Percentiles rank a stretch among this genome's conserved stretches.
phyloP scores from a whole-genome alignment of 2,113 vertebrate genomes.

The Lathamus discolor region DNA sequence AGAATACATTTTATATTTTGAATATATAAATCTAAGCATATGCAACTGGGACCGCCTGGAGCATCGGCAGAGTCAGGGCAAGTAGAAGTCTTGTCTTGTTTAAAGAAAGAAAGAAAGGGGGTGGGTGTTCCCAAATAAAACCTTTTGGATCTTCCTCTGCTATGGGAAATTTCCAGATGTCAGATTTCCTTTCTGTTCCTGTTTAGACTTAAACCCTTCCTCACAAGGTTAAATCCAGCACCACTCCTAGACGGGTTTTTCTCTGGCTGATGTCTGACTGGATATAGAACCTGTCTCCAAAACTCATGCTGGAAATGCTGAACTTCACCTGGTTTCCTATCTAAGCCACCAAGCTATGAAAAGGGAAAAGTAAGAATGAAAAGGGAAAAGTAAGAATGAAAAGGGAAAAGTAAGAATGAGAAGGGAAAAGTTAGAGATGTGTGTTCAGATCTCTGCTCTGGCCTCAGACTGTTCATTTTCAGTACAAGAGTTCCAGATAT shows the following conservation, averaged over 20 bases:
- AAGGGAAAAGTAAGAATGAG: neutral
- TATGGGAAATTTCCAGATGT: neutral
- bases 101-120: neutral
- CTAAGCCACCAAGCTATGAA: neutral
- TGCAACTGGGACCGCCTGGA: neutral
- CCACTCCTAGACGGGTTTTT: rapidly evolving
- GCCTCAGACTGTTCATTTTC: neutral
- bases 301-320: neutral
- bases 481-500: neutral
- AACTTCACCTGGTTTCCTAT: neutral
- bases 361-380: neutral
- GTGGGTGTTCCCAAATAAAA: neutral
- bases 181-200: neutral
- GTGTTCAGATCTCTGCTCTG: neutral
- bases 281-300: neutral
- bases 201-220: neutral
- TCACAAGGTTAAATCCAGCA: neutral
- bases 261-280: neutral
- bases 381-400: neutral
- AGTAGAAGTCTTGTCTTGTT: neutral
- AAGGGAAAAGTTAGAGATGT: neutral
- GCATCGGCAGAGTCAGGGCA: neutral
- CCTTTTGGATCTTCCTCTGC: neutral
- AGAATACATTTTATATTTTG: neutral
- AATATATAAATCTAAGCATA: constrained; percentile 11